Conservation (phyloP, 1,140 invertebrate species). For the Amphibalanus amphitrite region DNA sequence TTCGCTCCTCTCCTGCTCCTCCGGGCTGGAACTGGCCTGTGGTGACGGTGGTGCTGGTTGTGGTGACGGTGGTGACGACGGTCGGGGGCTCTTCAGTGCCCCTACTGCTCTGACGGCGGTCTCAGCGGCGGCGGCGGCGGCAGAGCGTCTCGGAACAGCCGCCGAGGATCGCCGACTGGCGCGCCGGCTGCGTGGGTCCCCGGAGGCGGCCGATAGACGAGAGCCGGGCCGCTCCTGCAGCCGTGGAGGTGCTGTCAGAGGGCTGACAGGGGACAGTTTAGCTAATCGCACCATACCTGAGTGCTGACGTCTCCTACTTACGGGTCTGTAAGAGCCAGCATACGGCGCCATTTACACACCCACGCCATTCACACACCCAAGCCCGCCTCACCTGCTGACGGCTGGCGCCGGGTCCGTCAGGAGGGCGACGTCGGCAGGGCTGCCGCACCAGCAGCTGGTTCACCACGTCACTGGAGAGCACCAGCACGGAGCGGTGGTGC, state of each 20-base stretch:
- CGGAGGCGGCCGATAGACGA: background rate
- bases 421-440: too few species aligned
- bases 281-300: background rate
- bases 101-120: background rate
- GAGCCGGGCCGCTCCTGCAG: background rate
- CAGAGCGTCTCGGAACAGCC: too few species aligned
- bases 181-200: background rate
- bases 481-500: background rate
- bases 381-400: background rate
- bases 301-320: too few species aligned
- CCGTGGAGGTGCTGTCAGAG: too few species aligned
- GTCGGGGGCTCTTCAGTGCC: too few species aligned
- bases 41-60: too few species aligned
- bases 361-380: background rate
- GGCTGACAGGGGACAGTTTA: too few species aligned
- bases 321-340: background rate
- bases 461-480: background rate
- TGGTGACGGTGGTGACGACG: background rate
- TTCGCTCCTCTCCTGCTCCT: background rate
- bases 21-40: background rate
- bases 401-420: background rate
- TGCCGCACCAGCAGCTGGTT: background rate
- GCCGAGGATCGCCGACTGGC: background rate
- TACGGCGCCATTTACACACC: background rate
- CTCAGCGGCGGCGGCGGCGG: too few species aligned